Conservation (phyloP, 1,140 invertebrate genomes). For the Holotrichia oblita region DNA sequence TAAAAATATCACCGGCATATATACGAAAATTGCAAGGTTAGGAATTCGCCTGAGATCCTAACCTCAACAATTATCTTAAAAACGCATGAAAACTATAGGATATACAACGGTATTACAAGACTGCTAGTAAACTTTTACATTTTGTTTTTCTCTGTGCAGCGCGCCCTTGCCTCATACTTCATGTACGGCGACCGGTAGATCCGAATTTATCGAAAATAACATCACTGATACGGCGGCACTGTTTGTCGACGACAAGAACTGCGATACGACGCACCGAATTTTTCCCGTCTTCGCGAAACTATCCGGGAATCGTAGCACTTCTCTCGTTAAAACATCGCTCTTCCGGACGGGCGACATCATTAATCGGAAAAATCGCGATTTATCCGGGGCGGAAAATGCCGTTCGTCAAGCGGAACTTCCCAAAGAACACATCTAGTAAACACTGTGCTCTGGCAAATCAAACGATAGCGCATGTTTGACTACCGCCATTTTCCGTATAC, state of each 20-base stretch:
- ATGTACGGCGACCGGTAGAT: neutral
- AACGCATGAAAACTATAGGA: conserved; percentile 18
- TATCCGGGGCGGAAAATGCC: conserved; percentile 13
- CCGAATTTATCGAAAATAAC: conserved; percentile 37
- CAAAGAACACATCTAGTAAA: conserved; percentile 63
- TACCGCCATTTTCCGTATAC: conserved; percentile 57
- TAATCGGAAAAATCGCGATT: neutral
- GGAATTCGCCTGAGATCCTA: conserved; percentile 36
- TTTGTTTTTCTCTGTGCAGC: conserved; percentile 64
- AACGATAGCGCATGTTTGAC: conserved; percentile 57
- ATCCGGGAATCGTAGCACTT: conserved; percentile 17
- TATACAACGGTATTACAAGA: conserved; percentile 15
- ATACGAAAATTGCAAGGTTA: conserved; percentile 37
- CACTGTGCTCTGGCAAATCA: conserved; percentile 61
- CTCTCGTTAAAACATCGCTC: neutral
- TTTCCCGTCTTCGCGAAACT: conserved; percentile 17
- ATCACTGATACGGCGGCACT: conserved; percentile 2
- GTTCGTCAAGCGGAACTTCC: conserved; percentile 51
- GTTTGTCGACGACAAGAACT: neutral
- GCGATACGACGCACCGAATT: conserved; percentile 22
- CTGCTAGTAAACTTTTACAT: conserved; percentile 59
- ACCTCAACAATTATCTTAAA: conserved; percentile 38
- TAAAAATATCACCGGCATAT: conserved; percentile 23
- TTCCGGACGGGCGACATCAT: conserved; percentile 10
- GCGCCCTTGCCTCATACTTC: conserved; percentile 65